Base-by-base conservation (phyloP, 2,888 invertebrate species). In the Aromia moschata region DNA sequence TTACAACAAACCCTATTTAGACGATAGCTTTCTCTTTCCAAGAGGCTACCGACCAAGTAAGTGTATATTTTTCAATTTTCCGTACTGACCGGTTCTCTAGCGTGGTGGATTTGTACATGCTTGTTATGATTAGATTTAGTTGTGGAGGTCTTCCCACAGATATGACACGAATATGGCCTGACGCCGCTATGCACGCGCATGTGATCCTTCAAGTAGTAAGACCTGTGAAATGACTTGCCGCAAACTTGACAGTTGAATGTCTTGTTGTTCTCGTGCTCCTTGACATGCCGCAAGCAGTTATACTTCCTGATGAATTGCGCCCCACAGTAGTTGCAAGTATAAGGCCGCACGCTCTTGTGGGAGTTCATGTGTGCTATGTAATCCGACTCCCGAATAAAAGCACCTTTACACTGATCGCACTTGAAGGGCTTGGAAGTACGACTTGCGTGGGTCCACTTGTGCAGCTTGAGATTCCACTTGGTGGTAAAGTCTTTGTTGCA, bases 121-220 rank as follows among this genome's bases (percentile, higher is more conserved):
- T 94, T 94, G 74, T 94, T 93, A 75, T 94, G 94, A 82, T 94
- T 94, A 40, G 93, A 93, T 81, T 94, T 94, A 54, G 94, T 94
- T 70, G 92, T 90, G 44, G 93, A 93, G 5, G 92, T 90, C 81
- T 94, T 94, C 20, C 93, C 94, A 79, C 94, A 94, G 58, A 94
- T 91, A 73, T 91, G 91, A 81, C 94, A 94, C 0, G 91, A 85
- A 80, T 89, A 93, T 25, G 94, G 94, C 51, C 91, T 80, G 31
- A 84, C 87, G 0, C 94, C 94, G 56, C 90, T 91, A 76, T 95
- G 94, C 49, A 93, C 91, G 68, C 93, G 87, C 84, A 92, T 87
- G 76, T 95, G 94, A 76, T 94, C 94, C 37, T 92, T 91, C 46
- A 95, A 83, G 81, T 94, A 94, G 77, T 94, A 94, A 62, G 91